These are phyloP conservation scores for Syrphus vitripennis DNA, from an alignment of 2,888 invertebrate genomes.

Conservation along the genomic window DNA sequence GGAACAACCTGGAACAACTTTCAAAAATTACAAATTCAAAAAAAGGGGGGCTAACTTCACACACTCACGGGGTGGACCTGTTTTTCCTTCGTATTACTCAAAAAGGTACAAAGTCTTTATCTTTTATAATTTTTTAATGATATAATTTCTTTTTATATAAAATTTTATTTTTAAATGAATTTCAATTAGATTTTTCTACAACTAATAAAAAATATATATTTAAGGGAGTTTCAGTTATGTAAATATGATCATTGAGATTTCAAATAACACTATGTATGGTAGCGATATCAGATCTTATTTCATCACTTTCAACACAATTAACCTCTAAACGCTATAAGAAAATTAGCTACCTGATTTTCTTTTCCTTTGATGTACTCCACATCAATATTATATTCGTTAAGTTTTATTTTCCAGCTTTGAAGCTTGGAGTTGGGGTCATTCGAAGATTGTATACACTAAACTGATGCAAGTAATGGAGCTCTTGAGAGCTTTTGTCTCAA, in stretches of 20 bases:
- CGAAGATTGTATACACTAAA: too few relatives aligned
- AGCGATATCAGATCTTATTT: slow-evolving; percentile 38
- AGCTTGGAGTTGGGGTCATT: too few relatives aligned
- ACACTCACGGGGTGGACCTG: too few relatives aligned
- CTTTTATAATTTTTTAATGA: too few relatives aligned
- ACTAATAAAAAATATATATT: slow-evolving; percentile 57
- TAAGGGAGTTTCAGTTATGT: slow-evolving; percentile 46
- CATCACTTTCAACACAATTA: neutral
- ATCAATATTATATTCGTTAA: too few relatives aligned
- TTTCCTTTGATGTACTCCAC: slow-evolving; percentile 72
- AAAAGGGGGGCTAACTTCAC: too few relatives aligned
- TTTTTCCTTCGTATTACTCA: too few relatives aligned
- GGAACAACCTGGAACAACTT: too few relatives aligned
- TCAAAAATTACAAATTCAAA: too few relatives aligned
- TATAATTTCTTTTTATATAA: slow-evolving; percentile 3
- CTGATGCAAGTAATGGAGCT: too few relatives aligned
- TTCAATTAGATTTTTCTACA: too few relatives aligned
- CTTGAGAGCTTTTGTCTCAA: neutral
- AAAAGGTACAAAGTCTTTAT: too few relatives aligned
- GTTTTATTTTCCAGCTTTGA: slow-evolving; percentile 39
- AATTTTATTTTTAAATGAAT: neutral
- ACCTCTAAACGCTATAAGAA: slow-evolving; percentile 51
- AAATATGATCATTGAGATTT: slow-evolving; percentile 52
- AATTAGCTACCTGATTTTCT: slow-evolving; percentile 60
- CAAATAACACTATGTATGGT: slow-evolving; percentile 57